Evolutionary conservation across 2,888 invertebrate genomes (phyloP).

Genomic region (Mycalesis mineus): DNA sequence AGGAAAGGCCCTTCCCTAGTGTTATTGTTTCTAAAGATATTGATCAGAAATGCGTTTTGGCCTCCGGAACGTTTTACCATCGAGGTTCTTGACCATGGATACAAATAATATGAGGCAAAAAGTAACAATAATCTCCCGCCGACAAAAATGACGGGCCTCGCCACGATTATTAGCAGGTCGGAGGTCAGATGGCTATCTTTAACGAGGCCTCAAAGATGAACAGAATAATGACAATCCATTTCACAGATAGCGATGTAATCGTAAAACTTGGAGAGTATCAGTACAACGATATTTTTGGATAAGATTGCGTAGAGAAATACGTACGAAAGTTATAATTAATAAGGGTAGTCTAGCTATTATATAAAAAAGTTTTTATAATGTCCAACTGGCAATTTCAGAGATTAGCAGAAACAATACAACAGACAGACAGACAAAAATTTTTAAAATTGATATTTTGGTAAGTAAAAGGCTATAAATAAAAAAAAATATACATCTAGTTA

Average conservation of each 20-base stretch:
- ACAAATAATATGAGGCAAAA: slow-evolving; percentile 46
- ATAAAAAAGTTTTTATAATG: too few relatives aligned
- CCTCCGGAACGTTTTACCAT: slow-evolving; percentile 12
- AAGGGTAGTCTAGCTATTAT: too few relatives aligned
- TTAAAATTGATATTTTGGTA: too few relatives aligned
- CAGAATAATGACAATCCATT: slow-evolving; percentile 32
- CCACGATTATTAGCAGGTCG: slow-evolving; percentile 67
- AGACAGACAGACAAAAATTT: too few relatives aligned
- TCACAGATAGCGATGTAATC: slow-evolving; percentile 21
- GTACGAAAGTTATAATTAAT: too few relatives aligned
- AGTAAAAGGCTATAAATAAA: too few relatives aligned
- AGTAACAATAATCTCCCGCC: slow-evolving; percentile 52
- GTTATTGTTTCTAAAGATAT: slow-evolving; percentile 11
- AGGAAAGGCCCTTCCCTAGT: slow-evolving; percentile 3
- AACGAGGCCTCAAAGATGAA: slow-evolving; percentile 25
- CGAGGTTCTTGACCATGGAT: slow-evolving; percentile 31
- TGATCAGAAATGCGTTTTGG: slow-evolving; percentile 3
- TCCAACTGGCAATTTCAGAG: too few relatives aligned
- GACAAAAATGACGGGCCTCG: slow-evolving; percentile 49
- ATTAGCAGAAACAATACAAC: too few relatives aligned
- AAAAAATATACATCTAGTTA: too few relatives aligned
- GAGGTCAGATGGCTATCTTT: slow-evolving; percentile 66
- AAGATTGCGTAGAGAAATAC: neutral
- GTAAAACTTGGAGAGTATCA: slow-evolving; percentile 13
- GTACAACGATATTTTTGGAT: slow-evolving; percentile 5